Base-by-base conservation (phyloP, 2,113 vertebrate species). In the pig (Sus scrofa) region DNA sequence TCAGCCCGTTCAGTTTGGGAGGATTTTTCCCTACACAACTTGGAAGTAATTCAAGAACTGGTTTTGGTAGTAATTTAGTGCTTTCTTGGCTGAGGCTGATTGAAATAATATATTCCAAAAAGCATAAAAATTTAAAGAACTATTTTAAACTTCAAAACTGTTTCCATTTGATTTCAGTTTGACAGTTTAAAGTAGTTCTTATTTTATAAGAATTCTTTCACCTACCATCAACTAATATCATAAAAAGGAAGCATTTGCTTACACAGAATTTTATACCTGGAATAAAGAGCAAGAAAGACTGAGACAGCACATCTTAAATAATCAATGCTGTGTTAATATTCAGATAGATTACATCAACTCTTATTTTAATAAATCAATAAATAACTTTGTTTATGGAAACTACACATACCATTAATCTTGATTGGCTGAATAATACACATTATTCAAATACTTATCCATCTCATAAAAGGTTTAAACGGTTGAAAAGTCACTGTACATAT, bases 121-220 rank as follows among this genome's bases (percentile, higher is more conserved):
- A n/a, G 70, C 93, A 97, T 97, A 95, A 97, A 97, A 97, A 96
- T 97, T 93, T 97, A 95, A 98, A 97, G 93, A 95, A 97, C 91
- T 97, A 89, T 97, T 96, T 97, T 96, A 97, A 96, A 96, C 93
- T 97, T 96, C 86, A 95, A 89, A 97, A 89, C 83, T 95, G 30
- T 97, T 97, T 95, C 95, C 93, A 97, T 97, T 95, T 97, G 84
- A 93, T 96, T 95, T 97, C 24, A 79, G 62, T 67, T 94, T 96
- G 91, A 95, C 86, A 94, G 89, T 96, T 94, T 94, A 89, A 97
- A 96, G 89, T 58, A 90, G 78, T 30, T 97, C 91, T 96, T 83
- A 65, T 70, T 93, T 96, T 70, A 84, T 86, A 86, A 65, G 70
- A 96, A 89, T 89, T 96, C 77, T 91, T 94, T 97, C 44, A 96